These are phyloP conservation scores for Agrotis puta DNA, from an alignment of 2,888 invertebrate species.

Conservation along the genomic window DNA sequence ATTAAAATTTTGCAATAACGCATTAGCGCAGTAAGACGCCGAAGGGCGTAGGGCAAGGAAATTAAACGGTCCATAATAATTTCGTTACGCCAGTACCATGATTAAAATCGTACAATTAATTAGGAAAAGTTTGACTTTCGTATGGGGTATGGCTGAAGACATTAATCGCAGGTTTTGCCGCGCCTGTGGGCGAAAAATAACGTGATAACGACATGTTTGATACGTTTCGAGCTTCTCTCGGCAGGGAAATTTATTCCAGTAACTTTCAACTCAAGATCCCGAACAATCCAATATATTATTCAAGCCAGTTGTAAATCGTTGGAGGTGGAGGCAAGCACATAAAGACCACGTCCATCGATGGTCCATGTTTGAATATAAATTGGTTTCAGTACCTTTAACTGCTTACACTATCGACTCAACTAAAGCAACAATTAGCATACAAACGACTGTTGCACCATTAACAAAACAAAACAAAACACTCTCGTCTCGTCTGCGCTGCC, in stretches of 20 bases:
- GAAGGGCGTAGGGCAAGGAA: conserved; percentile 85
- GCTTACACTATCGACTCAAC: conserved; percentile 32
- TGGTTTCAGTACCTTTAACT: conserved; percentile 27
- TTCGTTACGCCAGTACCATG: conserved; percentile 87
- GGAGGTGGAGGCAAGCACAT: conserved; percentile 4
- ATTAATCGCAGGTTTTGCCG: conserved; percentile 74
- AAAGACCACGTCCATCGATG: conserved; percentile 25
- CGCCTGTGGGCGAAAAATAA: conserved; percentile 57
- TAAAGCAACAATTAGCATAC: conserved; percentile 44
- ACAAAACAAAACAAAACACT: conserved; percentile 35
- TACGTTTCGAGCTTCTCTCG: conserved; percentile 18
- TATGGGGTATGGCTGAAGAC: conserved; percentile 73
- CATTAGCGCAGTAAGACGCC: conserved; percentile 85
- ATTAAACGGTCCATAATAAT: conserved; percentile 90
- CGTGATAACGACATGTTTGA: conserved; percentile 63
- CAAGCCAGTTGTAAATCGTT: conserved; percentile 10
- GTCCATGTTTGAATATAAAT: conserved; percentile 36
- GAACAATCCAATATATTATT: conserved; percentile 12
- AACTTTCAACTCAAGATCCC: conserved; percentile 9
- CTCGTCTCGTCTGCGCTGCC: conserved; percentile 7
- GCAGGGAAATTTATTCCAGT: conserved; percentile 2
- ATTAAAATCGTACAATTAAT: conserved; percentile 90
- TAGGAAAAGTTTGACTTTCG: conserved; percentile 83
- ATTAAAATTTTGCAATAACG: conserved; percentile 90
- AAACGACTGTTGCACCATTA: conserved; percentile 38